A percentile compares a stretch with the other conserved stretches of the same genome.
These are phyloP conservation scores for Rhodinocichla rosea DNA, from an alignment of 2,113 vertebrate species.

Conservation along the genomic window DNA sequence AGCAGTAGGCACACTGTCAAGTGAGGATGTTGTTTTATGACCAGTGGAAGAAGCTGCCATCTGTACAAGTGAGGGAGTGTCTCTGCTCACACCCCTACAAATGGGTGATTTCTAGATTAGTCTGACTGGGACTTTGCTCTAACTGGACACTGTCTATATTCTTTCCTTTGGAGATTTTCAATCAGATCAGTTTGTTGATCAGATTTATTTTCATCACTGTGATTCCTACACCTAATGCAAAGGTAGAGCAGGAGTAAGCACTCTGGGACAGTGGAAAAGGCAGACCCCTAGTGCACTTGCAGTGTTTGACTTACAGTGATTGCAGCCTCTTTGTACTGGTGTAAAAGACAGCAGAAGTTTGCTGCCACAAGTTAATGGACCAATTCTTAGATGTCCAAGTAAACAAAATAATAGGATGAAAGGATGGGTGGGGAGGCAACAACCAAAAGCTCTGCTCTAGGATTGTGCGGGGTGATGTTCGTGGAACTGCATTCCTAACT, in stretches of 20 bases:
- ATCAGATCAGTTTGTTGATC: background rate
- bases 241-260: background rate
- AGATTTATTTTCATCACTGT: background rate
- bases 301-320: background rate
- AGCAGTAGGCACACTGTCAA: background rate
- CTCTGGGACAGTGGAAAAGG: background rate
- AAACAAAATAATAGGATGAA: background rate
- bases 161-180: background rate
- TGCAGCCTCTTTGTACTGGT: background rate
- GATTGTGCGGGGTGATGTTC: background rate
- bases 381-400: background rate
- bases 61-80: background rate
- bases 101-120: background rate
- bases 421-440: background rate
- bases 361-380: background rate
- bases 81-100: background rate
- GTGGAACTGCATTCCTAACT: background rate
- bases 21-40: background rate
- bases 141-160: background rate
- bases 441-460: background rate
- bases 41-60: background rate
- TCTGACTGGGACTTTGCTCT: background rate
- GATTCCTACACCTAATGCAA: background rate
- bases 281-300: background rate
- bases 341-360: background rate